phyloP scores from a whole-genome alignment of 2,888 invertebrate genomes.

The Lissonota sp. region DNA sequence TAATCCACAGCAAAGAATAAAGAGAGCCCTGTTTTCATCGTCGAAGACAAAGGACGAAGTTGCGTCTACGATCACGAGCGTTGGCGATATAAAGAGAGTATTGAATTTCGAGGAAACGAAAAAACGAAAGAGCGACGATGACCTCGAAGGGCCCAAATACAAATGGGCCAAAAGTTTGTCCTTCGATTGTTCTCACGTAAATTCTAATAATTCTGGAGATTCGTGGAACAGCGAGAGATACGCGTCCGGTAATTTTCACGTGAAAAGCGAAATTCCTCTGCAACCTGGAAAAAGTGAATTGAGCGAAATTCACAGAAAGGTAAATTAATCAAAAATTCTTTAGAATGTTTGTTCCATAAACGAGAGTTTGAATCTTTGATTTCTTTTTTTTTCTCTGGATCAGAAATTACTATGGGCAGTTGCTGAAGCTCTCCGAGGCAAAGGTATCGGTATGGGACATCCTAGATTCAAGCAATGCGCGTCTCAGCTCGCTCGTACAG shows the following conservation, averaged over 20 bases:
- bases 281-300: constrained; percentile 84
- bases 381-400: not conserved
- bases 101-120: constrained; percentile 71
- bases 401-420: constrained; percentile 94
- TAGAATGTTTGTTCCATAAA: too few relatives aligned
- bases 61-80: constrained; percentile 26
- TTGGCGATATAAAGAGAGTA: constrained; percentile 49
- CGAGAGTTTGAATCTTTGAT: too few relatives aligned
- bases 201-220: constrained; percentile 70
- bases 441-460: constrained; percentile 89
- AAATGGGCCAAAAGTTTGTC: constrained; percentile 85
- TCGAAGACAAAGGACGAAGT: constrained; percentile 81
- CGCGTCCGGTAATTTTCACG: constrained; percentile 72
- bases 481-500: constrained; percentile 88
- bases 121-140: constrained; percentile 80
- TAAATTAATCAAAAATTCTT: constrained; percentile 72
- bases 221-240: constrained; percentile 73
- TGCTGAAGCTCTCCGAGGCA: constrained; percentile 89
- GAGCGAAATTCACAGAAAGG: constrained; percentile 88
- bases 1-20: constrained; percentile 86
- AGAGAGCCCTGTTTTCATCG: constrained; percentile 88
- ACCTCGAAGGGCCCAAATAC: constrained; percentile 75
- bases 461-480: constrained; percentile 90
- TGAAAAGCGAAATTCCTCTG: constrained; percentile 68
- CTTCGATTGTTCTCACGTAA: constrained; percentile 83